Percentiles rank a stretch among this genome's conserved stretches.
These are phyloP conservation scores for Amphilophus citrinellus DNA, from an alignment of 2,113 vertebrate genomes.

Conservation along the genomic window DNA sequence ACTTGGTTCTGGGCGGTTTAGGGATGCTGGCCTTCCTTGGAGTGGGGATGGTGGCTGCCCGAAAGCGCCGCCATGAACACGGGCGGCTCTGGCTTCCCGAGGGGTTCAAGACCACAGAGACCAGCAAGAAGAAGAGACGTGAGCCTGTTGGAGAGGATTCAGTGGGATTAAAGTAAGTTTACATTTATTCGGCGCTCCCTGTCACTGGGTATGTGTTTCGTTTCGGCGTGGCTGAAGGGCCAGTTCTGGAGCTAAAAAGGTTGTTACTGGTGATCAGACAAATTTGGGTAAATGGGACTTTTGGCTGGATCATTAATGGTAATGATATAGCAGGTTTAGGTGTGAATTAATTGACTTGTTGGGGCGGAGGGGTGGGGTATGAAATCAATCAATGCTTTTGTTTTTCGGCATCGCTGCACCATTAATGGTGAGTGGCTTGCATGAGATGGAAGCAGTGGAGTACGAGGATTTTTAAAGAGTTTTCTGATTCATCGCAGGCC, in stretches of 20 bases:
- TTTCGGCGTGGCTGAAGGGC: conserved; percentile 20
- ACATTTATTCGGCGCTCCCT: background rate
- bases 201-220: background rate
- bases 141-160: conserved; percentile 97
- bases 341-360: conserved; percentile 66
- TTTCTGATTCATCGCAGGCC: conserved; percentile 83
- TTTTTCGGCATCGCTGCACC: conserved; percentile 57
- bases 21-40: conserved; percentile 85
- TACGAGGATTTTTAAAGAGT: conserved; percentile 42
- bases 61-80: conserved; percentile 93
- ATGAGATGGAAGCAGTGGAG: conserved; percentile 28
- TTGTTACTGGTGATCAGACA: conserved; percentile 17
- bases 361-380: conserved; percentile 56
- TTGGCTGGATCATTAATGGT: conserved; percentile 54
- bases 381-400: conserved; percentile 65
- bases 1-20: conserved; percentile 83
- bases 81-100: conserved; percentile 99
- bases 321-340: conserved; percentile 60
- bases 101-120: conserved; percentile 95
- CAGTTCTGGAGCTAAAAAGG: conserved; percentile 19
- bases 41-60: conserved; percentile 91
- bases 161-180: conserved; percentile 95
- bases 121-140: conserved; percentile 96
- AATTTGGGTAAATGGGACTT: conserved; percentile 36
- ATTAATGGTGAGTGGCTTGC: conserved; percentile 27